Conservation (phyloP, 1,140 invertebrate species). For the Cydia pomonella region DNA sequence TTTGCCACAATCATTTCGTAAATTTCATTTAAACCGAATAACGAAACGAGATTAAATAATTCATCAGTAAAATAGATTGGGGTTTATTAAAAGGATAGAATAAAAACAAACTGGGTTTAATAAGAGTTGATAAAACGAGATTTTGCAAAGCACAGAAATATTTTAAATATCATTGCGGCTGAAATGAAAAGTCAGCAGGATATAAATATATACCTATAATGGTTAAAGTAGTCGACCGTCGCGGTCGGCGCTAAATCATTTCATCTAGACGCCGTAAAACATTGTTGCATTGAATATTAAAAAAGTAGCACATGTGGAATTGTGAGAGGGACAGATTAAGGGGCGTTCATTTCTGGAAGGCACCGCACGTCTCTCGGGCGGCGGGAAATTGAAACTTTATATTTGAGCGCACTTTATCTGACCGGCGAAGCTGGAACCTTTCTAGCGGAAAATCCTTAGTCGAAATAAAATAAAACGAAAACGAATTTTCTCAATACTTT, state of each 20-base stretch:
- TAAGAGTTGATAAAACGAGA: background rate
- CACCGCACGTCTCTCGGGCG: slow-evolving; percentile 56
- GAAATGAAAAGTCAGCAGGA: slow-evolving; percentile 12
- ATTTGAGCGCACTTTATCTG: slow-evolving; percentile 73
- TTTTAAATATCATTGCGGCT: slow-evolving; percentile 35
- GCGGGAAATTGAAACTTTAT: slow-evolving; percentile 76
- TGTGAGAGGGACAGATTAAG: slow-evolving; percentile 47
- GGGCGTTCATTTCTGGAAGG: slow-evolving; percentile 53
- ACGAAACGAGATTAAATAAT: no score
- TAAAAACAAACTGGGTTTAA: no score
- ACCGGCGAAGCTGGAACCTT: slow-evolving; percentile 59
- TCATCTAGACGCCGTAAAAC: slow-evolving; percentile 29
- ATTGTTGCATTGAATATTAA: slow-evolving; percentile 26
- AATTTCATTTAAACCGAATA: no score
- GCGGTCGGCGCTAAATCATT: slow-evolving; percentile 1
- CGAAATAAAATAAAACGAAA: slow-evolving; percentile 65
- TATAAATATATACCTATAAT: background rate
- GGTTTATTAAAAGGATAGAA: no score
- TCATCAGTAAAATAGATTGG: no score
- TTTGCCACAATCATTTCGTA: no score
- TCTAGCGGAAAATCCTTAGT: slow-evolving; percentile 60
- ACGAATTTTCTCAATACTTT: slow-evolving; percentile 55
- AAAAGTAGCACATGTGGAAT: slow-evolving; percentile 37
- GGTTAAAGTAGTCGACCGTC: slow-evolving; percentile 10
- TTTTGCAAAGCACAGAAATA: background rate